Percentiles rank a stretch among this genome's conserved stretches.
Evolutionary conservation across 2,797 vertebrate genomes (phyloP).

Genomic region (Hyperoplus lanceolatus): DNA sequence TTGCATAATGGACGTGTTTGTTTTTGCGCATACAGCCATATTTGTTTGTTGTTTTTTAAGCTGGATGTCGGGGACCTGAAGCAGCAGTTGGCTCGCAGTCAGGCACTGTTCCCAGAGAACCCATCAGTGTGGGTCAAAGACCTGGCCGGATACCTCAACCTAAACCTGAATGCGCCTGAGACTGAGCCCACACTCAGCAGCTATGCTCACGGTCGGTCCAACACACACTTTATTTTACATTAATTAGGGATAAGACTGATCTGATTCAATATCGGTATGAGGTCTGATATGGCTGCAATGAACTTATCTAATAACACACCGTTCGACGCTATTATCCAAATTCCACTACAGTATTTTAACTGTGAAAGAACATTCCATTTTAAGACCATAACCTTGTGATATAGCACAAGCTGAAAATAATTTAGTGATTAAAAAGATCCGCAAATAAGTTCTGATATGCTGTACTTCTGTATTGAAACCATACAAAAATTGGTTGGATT

Average conservation of each 20-base stretch:
- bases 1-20: slow-evolving; percentile 35
- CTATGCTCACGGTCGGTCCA: slow-evolving; percentile 87
- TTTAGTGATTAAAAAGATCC: too few relatives aligned
- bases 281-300: too few relatives aligned
- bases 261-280: too few relatives aligned
- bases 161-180: slow-evolving; percentile 89
- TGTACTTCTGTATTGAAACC: too few relatives aligned
- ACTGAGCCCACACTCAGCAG: slow-evolving; percentile 91
- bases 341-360: too few relatives aligned
- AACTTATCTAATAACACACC: too few relatives aligned
- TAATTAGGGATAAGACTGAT: background rate
- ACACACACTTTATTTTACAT: background rate
- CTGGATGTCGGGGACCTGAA: slow-evolving; percentile 90
- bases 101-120: slow-evolving; percentile 91
- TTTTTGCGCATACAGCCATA: slow-evolving; percentile 14
- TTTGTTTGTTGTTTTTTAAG: slow-evolving; percentile 68
- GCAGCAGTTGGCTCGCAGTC: slow-evolving; percentile 92
- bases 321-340: too few relatives aligned
- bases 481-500: too few relatives aligned
- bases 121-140: slow-evolving; percentile 97
- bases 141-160: slow-evolving; percentile 96
- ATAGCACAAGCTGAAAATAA: too few relatives aligned
- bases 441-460: too few relatives aligned
- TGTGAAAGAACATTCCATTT: too few relatives aligned
- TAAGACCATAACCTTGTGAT: too few relatives aligned